Conservation (phyloP, 2,797 vertebrate species). For the Clamator glandarius region DNA sequence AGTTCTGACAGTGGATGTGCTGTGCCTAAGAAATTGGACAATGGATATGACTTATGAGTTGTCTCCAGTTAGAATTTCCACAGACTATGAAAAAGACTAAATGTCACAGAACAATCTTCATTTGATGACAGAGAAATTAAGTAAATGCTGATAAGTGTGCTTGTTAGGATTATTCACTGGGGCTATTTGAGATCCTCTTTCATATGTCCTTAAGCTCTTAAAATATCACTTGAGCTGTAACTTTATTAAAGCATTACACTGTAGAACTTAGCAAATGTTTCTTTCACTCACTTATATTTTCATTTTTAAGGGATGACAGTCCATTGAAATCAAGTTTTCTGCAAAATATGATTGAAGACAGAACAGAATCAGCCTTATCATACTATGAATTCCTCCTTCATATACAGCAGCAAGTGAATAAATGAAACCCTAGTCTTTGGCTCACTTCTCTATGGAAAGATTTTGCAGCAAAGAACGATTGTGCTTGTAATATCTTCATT, state of each 20-base stretch:
- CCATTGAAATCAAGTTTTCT: slow-evolving; percentile 90
- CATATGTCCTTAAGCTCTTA: background rate
- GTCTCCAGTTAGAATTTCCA: background rate
- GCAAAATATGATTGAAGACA: slow-evolving; percentile 97
- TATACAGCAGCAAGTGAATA: slow-evolving; percentile 96
- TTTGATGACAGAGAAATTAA: background rate
- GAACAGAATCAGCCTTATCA: slow-evolving; percentile 95
- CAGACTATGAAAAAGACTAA: background rate
- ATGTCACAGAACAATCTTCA: background rate
- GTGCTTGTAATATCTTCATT: slow-evolving; percentile 70
- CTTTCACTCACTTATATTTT: slow-evolving; percentile 41
- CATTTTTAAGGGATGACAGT: slow-evolving; percentile 89
- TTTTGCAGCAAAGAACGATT: slow-evolving; percentile 60
- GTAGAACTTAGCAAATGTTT: background rate
- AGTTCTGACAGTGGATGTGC: background rate
- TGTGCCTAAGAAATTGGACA: background rate
- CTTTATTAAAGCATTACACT: background rate
- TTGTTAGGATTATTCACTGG: background rate
- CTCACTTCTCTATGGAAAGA: slow-evolving; percentile 55
- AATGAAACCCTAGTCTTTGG: slow-evolving; percentile 79
- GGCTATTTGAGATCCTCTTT: background rate
- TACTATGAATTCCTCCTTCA: slow-evolving; percentile 98
- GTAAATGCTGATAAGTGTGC: background rate
- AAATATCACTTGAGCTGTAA: background rate
- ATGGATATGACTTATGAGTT: background rate